These are phyloP conservation scores for Eristalis intricaria DNA, from an alignment of 2,888 invertebrate genomes.

Conservation along the genomic window DNA sequence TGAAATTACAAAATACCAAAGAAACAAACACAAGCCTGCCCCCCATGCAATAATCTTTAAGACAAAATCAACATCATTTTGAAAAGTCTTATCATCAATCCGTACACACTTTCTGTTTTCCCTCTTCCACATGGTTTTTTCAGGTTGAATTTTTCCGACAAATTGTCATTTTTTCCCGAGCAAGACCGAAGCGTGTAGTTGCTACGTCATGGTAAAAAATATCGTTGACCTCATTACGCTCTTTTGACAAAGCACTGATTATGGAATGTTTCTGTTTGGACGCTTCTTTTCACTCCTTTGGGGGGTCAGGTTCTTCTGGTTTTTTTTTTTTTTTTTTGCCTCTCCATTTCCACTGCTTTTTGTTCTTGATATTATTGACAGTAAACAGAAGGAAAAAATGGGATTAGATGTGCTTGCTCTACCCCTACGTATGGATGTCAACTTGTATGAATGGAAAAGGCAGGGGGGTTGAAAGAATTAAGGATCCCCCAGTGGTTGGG, in stretches of 20 bases:
- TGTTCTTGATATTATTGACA: background rate
- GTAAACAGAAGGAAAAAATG: background rate
- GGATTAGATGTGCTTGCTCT: background rate
- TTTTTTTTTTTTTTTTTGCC: too few relatives aligned
- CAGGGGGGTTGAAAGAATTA: background rate
- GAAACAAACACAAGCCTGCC: too few relatives aligned
- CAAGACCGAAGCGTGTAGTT: background rate
- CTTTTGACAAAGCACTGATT: slow-evolving; percentile 31
- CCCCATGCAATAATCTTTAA: background rate
- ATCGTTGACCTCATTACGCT: slow-evolving; percentile 46
- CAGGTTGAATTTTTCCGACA: background rate
- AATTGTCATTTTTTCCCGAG: slow-evolving; percentile 6
- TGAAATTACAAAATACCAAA: too few relatives aligned
- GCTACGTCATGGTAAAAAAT: slow-evolving; percentile 26
- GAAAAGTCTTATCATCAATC: background rate
- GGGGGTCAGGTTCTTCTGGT: background rate
- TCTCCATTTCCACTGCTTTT: background rate
- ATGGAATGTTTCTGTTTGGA: slow-evolving; percentile 17
- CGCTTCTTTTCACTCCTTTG: background rate
- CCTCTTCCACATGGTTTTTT: background rate
- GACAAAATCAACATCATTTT: background rate
- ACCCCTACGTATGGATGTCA: slow-evolving; percentile 2
- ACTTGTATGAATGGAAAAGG: background rate
- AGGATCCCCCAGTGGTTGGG: background rate
- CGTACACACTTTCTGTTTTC: background rate